These are phyloP conservation scores for Lutjanus campechanus DNA, from an alignment of 2,797 vertebrate genomes.

Conservation along the genomic window DNA sequence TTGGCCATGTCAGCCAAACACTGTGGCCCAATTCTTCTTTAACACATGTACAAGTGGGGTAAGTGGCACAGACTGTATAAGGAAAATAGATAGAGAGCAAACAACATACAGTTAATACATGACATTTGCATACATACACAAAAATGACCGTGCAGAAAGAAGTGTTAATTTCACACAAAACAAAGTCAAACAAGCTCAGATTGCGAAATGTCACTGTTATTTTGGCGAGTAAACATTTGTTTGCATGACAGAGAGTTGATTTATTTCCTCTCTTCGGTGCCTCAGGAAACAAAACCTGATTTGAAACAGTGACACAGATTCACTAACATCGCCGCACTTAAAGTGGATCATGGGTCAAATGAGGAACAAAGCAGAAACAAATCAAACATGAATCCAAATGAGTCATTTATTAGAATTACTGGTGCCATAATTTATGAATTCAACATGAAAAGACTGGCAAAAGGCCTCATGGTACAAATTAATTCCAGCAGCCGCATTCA, in stretches of 20 bases:
- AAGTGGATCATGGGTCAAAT: slow-evolving; percentile 67
- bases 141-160: neutral
- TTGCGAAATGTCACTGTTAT: slow-evolving; percentile 11
- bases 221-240: slow-evolving; percentile 33
- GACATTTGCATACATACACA: neutral
- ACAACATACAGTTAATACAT: neutral
- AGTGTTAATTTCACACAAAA: slow-evolving; percentile 29
- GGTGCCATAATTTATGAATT: slow-evolving; percentile 67
- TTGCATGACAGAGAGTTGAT: slow-evolving; percentile 38
- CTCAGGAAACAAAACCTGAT: slow-evolving; percentile 54
- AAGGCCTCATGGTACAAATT: slow-evolving; percentile 48
- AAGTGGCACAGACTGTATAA: neutral
- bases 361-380: slow-evolving; percentile 59
- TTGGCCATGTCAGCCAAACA: slow-evolving; percentile 34
- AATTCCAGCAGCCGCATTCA: slow-evolving; percentile 65
- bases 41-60: neutral
- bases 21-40: slow-evolving; percentile 15
- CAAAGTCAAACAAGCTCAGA: slow-evolving; percentile 16
- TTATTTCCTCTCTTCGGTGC: slow-evolving; percentile 47
- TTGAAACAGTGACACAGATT: slow-evolving; percentile 41
- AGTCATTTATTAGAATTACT: slow-evolving; percentile 63
- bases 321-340: slow-evolving; percentile 43
- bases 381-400: slow-evolving; percentile 73
- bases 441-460: slow-evolving; percentile 52
- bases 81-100: slow-evolving; percentile 3